Evolutionary conservation across 2,888 invertebrate genomes (phyloP), one percentile per base, ranked within the genome.

Genomic region (Kryphioiulus occultus): DNA sequence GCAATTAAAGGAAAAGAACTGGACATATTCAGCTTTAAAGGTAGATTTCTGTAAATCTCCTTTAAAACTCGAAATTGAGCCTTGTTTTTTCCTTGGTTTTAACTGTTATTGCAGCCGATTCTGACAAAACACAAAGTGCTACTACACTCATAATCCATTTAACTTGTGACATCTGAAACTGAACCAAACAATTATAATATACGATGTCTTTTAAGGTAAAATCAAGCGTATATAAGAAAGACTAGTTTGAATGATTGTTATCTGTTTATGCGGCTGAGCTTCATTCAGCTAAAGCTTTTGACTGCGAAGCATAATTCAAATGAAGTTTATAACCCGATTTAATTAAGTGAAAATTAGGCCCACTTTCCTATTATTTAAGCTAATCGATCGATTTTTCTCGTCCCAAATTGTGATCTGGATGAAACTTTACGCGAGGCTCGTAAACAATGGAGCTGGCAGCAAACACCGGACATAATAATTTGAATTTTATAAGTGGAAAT

Each of bases 401-500:
- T 30, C 78, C 26, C 30, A 78, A 30, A 15, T 78, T 78, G 30
- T 30, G 78, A 78, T 78, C 78, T 30, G 78, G 78, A 26, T 68
- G 30, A 78, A 78, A 30, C n/a, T 30, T 78, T 30, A 78, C 78
- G 30, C 78, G 59, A 68, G 22, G 68, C 15, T 30, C 30, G 78
- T 78, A 78, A 78, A 78, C 19, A 78, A 30, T 78, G 78, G 78
- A 30, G 78, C 26, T 78, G 30, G 78, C 78, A 78, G 30, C 78
- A 78, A 30, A 78, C 78, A 78, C 30, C 30, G 3, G 78, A 78
- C 78, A 78, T 78, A 78, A 78, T 78, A 78, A 68, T 68, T n/a
- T 78, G 78, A 78, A 78, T 78, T 78, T 78, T 78, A 30, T 78
- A 78, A 78, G 30, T 78, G 78, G 30, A 78, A 78, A 78, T 78